Conservation (phyloP, 2,797 vertebrate species). For the Streptopelia turtur region DNA sequence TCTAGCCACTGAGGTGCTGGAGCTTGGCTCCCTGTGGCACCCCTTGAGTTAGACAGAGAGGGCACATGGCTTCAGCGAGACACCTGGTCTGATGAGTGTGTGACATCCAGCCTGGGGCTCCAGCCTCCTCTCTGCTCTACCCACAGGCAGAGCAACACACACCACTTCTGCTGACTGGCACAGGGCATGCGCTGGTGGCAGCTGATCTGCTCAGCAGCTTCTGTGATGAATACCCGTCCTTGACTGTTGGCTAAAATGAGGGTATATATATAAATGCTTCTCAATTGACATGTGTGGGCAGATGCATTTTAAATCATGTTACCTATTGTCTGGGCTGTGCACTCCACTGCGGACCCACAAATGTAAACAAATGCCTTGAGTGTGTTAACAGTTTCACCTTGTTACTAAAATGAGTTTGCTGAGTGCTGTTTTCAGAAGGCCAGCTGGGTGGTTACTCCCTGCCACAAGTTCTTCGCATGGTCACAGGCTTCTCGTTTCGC, state of each 20-base stretch:
- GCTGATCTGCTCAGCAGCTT: rapidly evolving
- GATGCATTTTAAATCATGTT: neutral
- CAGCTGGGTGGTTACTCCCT: neutral
- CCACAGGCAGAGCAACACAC: neutral
- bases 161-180: neutral
- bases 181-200: neutral
- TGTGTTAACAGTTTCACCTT: neutral
- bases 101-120: neutral
- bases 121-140: neutral
- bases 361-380: neutral
- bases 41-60: neutral
- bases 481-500: neutral
- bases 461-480: neutral
- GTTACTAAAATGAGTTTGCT: neutral
- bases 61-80: rapidly evolving
- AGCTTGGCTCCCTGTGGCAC: neutral
- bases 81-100: rapidly evolving
- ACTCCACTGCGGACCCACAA: neutral
- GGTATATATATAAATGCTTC: neutral
- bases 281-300: neutral
- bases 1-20: neutral
- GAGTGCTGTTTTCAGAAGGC: neutral
- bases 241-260: neutral
- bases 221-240: neutral
- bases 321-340: neutral